Evolutionary conservation across 2,113 vertebrate genomes (phyloP), one percentile per base, ranked within the genome.

Genomic region (Ochotona curzoniae): DNA sequence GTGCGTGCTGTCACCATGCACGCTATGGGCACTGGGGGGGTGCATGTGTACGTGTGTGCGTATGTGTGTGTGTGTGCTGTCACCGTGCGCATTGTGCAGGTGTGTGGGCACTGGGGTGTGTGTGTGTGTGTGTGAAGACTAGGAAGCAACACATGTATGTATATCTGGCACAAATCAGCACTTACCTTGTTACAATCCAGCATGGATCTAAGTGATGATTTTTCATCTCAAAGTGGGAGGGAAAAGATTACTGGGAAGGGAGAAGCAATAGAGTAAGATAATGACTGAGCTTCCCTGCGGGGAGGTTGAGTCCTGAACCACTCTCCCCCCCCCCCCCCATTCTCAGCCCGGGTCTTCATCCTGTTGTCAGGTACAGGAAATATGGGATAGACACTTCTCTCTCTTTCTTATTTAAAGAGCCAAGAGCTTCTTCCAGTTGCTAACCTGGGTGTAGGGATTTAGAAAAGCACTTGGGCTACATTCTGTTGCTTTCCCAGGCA

Each of bases 321-420:
- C 11, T 47, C 57, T n/a, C n/a, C n/a, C n/a, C 9, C 21, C 15
- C 66, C 20, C 20, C 1, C 4, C 49, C 15, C 0, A 5, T 18
- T 3, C 1, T 57, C 54, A 44, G 15, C 11, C 23, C n/a, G 3
- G 28, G 38, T n/a, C 60, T 91, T 66, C 20, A 7, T 57, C 54
- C 49, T 7, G 51, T 11, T 23, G 9, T 49, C 51, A n/a, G 7
- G 0, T 57, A 1, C 20, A 71, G 70, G 47, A 66, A 25, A 32
- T 73, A 25, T 32, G 38, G 8, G 35, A 67, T 13, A 51, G 87
- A 57, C 82, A 71, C 7, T 8, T n/a, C 67, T 23, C 32, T 44
- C 3, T 44, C 38, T 44, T 44, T 44, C 38, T 44, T 44, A 44
- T 44, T 44, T 44, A 44, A 44, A 44, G 38, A 44, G 38, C 38